Evolutionary conservation across 2,888 invertebrate genomes (phyloP).

Genomic region (Neria commutata): DNA sequence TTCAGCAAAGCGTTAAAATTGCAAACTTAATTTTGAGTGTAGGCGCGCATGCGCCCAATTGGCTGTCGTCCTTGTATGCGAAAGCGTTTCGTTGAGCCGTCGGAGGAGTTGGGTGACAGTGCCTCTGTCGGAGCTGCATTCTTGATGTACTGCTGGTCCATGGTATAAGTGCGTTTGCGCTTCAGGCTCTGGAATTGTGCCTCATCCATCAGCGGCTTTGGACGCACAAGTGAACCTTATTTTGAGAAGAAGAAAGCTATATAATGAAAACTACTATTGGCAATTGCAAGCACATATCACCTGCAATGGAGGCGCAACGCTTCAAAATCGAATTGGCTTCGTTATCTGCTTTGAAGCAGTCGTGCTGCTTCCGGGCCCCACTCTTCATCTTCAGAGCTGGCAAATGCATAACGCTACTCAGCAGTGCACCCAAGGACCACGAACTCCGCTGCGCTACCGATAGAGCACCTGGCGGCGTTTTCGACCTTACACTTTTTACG

Average conservation of each 20-base stretch:
- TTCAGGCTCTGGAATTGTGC: slow-evolving; percentile 41
- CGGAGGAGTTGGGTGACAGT: slow-evolving; percentile 33
- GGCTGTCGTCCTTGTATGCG: slow-evolving; percentile 58
- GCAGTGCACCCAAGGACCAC: slow-evolving; percentile 44
- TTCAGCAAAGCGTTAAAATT: no score
- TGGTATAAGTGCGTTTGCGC: slow-evolving; percentile 52
- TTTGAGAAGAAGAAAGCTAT: background rate
- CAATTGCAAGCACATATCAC: slow-evolving; percentile 26
- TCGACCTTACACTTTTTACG: slow-evolving; percentile 9
- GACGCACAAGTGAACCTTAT: slow-evolving; percentile 51
- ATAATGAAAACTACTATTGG: slow-evolving; percentile 8
- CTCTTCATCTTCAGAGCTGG: slow-evolving; percentile 34
- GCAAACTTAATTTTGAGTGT: no score
- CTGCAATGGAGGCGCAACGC: slow-evolving; percentile 57
- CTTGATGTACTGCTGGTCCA: slow-evolving; percentile 39
- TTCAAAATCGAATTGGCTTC: slow-evolving; percentile 46
- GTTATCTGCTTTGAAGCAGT: background rate
- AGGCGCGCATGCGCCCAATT: slow-evolving; percentile 58
- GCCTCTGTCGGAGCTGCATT: slow-evolving; percentile 10
- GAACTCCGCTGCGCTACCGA: background rate
- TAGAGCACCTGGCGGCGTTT: background rate
- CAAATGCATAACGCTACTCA: slow-evolving; percentile 53
- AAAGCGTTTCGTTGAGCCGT: slow-evolving; percentile 48
- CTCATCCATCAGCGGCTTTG: slow-evolving; percentile 38
- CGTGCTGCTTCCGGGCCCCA: slow-evolving; percentile 10